Conservation (phyloP, 2,888 invertebrate species). For the Villa cingulata region DNA sequence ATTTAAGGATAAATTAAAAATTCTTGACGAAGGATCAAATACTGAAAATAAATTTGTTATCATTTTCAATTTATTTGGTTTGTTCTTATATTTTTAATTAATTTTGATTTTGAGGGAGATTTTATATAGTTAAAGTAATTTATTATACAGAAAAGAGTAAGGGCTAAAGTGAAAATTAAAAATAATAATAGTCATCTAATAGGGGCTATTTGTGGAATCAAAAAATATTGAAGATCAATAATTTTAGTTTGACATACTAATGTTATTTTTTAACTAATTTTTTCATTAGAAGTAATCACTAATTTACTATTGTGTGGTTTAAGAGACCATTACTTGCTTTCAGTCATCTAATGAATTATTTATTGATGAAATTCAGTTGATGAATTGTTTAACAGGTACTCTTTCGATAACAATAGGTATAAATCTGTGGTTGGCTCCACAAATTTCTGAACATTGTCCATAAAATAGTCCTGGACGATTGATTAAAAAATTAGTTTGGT, state of each 20-base stretch:
- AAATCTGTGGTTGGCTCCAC: slow-evolving; percentile 66
- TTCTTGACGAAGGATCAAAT: slow-evolving; percentile 48
- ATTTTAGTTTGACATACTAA: slow-evolving; percentile 56
- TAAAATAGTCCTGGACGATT: slow-evolving; percentile 52
- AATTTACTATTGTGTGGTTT: slow-evolving; percentile 51
- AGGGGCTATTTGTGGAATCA: slow-evolving; percentile 55
- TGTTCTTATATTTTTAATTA: slow-evolving; percentile 20
- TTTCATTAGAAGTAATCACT: slow-evolving; percentile 48
- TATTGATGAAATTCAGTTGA: slow-evolving; percentile 42
- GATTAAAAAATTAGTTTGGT: slow-evolving; percentile 47
- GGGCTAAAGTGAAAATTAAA: slow-evolving; percentile 32
- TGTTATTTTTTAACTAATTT: slow-evolving; percentile 43
- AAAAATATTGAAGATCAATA: slow-evolving; percentile 46
- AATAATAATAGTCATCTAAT: slow-evolving; percentile 40
- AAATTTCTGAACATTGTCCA: slow-evolving; percentile 72
- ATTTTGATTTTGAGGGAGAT: slow-evolving; percentile 23
- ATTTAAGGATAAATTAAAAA: slow-evolving; percentile 42
- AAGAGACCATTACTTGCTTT: slow-evolving; percentile 58
- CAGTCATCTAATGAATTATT: slow-evolving; percentile 52
- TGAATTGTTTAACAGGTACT: slow-evolving; percentile 40
- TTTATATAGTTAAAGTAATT: slow-evolving; percentile 39
- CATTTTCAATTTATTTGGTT: slow-evolving; percentile 43
- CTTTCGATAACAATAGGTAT: slow-evolving; percentile 60
- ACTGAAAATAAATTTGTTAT: slow-evolving; percentile 54
- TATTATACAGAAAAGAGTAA: slow-evolving; percentile 40